phyloP scores from a whole-genome alignment of 2,797 vertebrate species.

The Malurus leucopterus region DNA sequence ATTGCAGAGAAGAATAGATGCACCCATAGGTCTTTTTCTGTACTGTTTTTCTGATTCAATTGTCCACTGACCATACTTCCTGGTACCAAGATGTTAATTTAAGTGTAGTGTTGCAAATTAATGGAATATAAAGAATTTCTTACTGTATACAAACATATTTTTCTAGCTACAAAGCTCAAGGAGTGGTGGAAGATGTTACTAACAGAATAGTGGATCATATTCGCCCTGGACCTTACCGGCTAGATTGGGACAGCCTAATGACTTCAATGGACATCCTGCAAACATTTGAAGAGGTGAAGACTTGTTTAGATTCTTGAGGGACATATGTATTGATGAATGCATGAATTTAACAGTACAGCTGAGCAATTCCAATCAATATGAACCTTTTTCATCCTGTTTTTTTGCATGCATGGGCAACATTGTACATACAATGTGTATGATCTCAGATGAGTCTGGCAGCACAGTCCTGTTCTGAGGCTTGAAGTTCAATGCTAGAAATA shows the following conservation, averaged over 20 bases:
- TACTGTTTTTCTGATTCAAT: background rate
- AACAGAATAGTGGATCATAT: slow-evolving; percentile 80
- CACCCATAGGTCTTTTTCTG: background rate
- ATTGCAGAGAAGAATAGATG: background rate
- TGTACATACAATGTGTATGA: background rate
- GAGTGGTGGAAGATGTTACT: slow-evolving; percentile 71
- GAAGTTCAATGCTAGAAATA: background rate
- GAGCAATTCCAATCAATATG: background rate
- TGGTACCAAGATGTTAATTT: background rate
- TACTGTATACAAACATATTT: background rate
- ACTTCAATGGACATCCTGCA: slow-evolving; percentile 82
- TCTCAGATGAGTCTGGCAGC: background rate
- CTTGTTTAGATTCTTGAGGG: background rate
- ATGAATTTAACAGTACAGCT: background rate
- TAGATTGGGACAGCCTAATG: slow-evolving; percentile 84
- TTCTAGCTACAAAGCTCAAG: slow-evolving; percentile 83
- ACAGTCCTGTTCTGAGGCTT: background rate
- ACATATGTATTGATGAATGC: background rate
- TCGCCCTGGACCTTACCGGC: slow-evolving; percentile 79
- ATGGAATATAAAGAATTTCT: background rate
- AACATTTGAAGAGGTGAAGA: slow-evolving; percentile 76
- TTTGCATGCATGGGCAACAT: fast-evolving
- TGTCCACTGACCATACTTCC: background rate
- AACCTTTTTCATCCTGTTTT: background rate
- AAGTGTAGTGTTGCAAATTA: background rate